Base-by-base conservation (phyloP, 2,888 invertebrate species). In the Aricia artaxerxes region DNA sequence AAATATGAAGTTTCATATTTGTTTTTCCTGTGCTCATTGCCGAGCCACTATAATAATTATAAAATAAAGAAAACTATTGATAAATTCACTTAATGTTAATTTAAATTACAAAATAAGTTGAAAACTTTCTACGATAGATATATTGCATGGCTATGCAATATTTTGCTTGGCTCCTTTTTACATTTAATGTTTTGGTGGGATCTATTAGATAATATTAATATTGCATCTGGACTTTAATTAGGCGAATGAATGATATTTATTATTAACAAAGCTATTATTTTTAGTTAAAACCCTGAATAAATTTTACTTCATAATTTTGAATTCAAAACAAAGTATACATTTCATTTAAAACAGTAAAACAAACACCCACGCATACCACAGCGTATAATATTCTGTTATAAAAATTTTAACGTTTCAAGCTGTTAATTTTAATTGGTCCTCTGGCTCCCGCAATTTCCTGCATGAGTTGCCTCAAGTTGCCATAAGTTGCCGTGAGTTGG, bases 351-450 rank as follows among this genome's bases (percentile, higher is more conserved):
- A 75, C 9, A 24, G 49, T 75, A 31, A 75, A 24, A 44, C 9
- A 75, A 75, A 49, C 11, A 24, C 24, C 49, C 11, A 75, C 24
- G n/a, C 75, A 44, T 24, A 44, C 44, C 31, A 31, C 31, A 31
- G 9, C n/a, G 24, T 40, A 24, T 44, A 73, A 73, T 44, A 16
- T 69, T 69, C 35, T 16, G 69, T 69, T 69, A 69, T 35, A 69
- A 69, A 69, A 69, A 38, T 69, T 35, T 69, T 69, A 38, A 9
- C 44, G 13, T 76, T 76, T 57, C 35, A 76, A 53, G 53, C 35
- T 57, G 49, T 75, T 75, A 75, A 49, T 44, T 76, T 76, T 76
- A 53, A 57, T 76, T 57, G 31, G 31, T 35, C 76, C 76, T 44
- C 35, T 35, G 49, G 31, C 57, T 57, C 53, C 57, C 76, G 49